Base-by-base conservation (phyloP, 2,797 vertebrate species). In the Typhlichthys subterraneus region DNA sequence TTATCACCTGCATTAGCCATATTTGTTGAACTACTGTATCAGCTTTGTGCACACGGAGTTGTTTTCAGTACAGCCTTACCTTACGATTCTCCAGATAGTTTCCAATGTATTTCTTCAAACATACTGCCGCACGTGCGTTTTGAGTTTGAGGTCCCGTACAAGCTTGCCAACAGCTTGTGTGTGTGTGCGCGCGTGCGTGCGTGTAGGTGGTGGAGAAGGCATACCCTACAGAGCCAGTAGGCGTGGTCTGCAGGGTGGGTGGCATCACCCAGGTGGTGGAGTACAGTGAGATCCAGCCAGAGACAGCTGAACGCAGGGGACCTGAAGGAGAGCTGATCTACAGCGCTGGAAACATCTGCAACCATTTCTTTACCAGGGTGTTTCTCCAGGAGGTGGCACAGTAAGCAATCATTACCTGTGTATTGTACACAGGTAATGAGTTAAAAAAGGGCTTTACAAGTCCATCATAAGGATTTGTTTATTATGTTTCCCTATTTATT, bases 341-440 rank as follows among this genome's bases (percentile, higher is more conserved):
- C 88, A 87, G 72, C 0, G 82, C 94, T 0, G 97, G 96, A 71
- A 99, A 95, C 77, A 98, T 98, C 88, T 99, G 97, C 88, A 98
- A 95, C 75, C 97, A 99, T 70, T 97, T 98, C 87, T 96, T 99
- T 73, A 97, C 94, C 3, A 87, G 92, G 17, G 81, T 75, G 0
- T 99, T 99, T 79, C 92, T 99, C 49, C 85, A 89, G 81, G 71
- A 14, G 0, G 89, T 96, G 15, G 79, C 90, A 59, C 82, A 90
- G 97, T 98, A 61, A 59, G 82, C 49, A 7, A 1, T 0, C 2
- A 53, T 57, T 2, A 53, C 14, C 19, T 17, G 17, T 61, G 33
- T 10, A 55, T 23, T 13, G 4, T 31, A 38, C 29, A 55, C 12
- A 53, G 3, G 23, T 29, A 29, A 29, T 29, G 23, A 29, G 23